phyloP scores from a whole-genome alignment of 2,113 vertebrate species.

The Clinocottus analis region DNA sequence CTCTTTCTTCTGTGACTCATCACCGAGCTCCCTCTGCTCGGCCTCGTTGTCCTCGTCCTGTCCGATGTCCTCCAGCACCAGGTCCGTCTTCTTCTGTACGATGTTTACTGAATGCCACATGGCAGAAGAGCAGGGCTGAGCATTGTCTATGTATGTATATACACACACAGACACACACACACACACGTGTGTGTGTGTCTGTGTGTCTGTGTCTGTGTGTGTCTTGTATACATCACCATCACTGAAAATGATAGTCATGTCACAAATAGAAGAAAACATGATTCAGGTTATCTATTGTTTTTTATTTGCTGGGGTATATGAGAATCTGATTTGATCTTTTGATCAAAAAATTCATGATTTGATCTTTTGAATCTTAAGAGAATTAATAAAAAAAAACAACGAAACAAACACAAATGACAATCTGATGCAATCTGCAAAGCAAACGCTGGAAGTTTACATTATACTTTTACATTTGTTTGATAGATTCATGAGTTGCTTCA shows the following conservation, averaged over 20 bases:
- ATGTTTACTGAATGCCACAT: conserved; percentile 63
- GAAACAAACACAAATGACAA: background rate
- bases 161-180: too few species aligned
- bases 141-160: background rate
- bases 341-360: background rate
- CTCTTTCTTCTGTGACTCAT: background rate
- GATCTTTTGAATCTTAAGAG: background rate
- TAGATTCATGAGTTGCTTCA: conserved; percentile 22
- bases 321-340: too few species aligned
- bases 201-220: background rate
- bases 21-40: conserved; percentile 28
- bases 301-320: background rate
- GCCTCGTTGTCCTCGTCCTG: conserved; percentile 53
- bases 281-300: background rate
- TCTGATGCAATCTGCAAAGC: background rate
- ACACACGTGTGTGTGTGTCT: background rate
- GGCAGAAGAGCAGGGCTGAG: conserved; percentile 5
- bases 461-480: background rate
- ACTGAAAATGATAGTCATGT: background rate
- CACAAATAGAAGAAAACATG: too few species aligned
- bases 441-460: background rate
- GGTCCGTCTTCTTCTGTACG: conserved; percentile 62
- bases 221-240: background rate
- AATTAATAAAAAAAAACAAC: background rate
- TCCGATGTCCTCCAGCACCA: conserved; percentile 79